A percentile compares a stretch with the other conserved stretches of the same genome.
phyloP scores from a whole-genome alignment of 2,888 invertebrate species.

The Lutraria lutraria region DNA sequence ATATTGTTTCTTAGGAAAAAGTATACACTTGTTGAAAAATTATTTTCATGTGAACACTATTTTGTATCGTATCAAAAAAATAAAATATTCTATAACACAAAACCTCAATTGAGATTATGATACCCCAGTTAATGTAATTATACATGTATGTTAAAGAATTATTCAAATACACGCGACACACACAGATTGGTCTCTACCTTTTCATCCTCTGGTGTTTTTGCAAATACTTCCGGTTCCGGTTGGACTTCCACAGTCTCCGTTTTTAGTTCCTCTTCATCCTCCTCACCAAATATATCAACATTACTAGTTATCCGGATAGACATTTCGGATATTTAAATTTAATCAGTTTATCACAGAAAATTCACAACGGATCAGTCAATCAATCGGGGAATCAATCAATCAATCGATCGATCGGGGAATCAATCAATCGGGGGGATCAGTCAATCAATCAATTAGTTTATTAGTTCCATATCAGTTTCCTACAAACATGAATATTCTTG shows the following conservation, averaged over 20 bases:
- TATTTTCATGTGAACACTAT: too few relatives aligned
- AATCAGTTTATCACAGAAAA: background rate
- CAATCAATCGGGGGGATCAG: too few relatives aligned
- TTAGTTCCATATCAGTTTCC: background rate
- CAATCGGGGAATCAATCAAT: too few relatives aligned
- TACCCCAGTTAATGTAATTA: too few relatives aligned
- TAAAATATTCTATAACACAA: too few relatives aligned
- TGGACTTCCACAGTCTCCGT: background rate
- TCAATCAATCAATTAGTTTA: background rate
- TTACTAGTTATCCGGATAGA: constrained; percentile 33
- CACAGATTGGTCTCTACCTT: constrained; percentile 14
- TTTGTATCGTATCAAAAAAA: too few relatives aligned
- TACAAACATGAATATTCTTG: background rate
- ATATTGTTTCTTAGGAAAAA: too few relatives aligned
- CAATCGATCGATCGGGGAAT: too few relatives aligned
- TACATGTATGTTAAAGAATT: too few relatives aligned
- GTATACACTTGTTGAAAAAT: too few relatives aligned
- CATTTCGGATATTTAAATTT: constrained; percentile 14
- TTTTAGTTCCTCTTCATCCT: constrained; percentile 38
- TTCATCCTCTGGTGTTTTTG: constrained; percentile 28
- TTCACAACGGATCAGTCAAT: background rate
- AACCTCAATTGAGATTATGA: too few relatives aligned
- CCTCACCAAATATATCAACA: constrained; percentile 50
- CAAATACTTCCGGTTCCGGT: constrained; percentile 19
- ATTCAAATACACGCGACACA: too few relatives aligned